Evolutionary conservation across 2,888 invertebrate species (phyloP).

Genomic region (Acleris sparsana): DNA sequence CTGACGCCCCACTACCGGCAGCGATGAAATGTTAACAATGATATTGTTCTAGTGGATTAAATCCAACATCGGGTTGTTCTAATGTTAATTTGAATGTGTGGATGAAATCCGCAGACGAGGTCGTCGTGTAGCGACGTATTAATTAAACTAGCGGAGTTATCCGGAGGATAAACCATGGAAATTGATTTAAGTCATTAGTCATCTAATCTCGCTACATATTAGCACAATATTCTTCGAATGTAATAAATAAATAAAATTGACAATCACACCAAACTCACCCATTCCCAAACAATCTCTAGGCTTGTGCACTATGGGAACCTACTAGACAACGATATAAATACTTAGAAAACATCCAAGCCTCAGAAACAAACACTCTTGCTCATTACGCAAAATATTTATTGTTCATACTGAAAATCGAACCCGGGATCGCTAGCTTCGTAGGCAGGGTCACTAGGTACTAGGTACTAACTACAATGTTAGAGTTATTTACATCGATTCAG

Average conservation of each 20-base stretch:
- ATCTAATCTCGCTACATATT: constrained; percentile 47
- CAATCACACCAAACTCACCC: background rate
- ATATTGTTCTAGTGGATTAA: constrained; percentile 76
- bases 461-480: too few species aligned
- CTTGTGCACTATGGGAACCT: too few species aligned
- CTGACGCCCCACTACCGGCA: constrained; percentile 64
- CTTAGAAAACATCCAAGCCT: too few species aligned
- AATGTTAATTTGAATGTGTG: constrained; percentile 75
- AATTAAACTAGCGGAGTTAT: constrained; percentile 61
- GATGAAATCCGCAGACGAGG: constrained; percentile 64
- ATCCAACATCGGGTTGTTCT: constrained; percentile 64
- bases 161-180: constrained; percentile 50
- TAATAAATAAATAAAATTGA: background rate
- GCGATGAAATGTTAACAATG: constrained; percentile 77
- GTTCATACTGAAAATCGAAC: too few species aligned
- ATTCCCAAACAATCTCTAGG: too few species aligned
- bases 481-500: too few species aligned
- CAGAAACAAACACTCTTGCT: too few species aligned
- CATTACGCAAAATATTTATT: too few species aligned
- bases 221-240: constrained; percentile 43
- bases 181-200: constrained; percentile 42
- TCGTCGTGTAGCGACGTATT: constrained; percentile 62
- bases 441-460: too few species aligned
- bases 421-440: too few species aligned
- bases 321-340: too few species aligned